phyloP scores from a whole-genome alignment of 1,140 invertebrate species.

The Aphis craccivora region DNA sequence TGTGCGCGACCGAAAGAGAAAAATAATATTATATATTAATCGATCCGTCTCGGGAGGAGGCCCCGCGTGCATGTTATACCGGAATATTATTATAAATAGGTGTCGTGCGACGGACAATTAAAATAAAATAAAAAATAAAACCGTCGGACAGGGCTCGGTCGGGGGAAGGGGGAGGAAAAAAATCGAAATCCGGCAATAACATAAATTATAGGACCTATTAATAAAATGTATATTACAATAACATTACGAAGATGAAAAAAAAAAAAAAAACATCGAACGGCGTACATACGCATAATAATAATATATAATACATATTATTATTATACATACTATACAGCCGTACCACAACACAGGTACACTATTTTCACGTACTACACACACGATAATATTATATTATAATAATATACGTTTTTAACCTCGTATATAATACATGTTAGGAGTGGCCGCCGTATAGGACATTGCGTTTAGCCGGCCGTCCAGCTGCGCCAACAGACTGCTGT shows the following conservation, averaged over 20 bases:
- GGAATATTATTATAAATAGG: conserved; percentile 57
- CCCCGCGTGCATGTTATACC: conserved; percentile 9
- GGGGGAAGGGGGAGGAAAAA: neutral
- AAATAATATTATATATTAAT: conserved; percentile 47
- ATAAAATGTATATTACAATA: conserved; percentile 24
- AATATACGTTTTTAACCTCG: conserved; percentile 1
- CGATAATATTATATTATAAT: neutral
- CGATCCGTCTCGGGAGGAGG: conserved; percentile 55
- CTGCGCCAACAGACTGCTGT: conserved; percentile 50
- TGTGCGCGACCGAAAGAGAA: neutral
- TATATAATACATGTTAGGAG: conserved; percentile 32
- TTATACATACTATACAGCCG: no score
- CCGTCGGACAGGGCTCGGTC: no score
- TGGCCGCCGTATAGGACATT: conserved; percentile 41
- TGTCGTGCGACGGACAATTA: conserved; percentile 56
- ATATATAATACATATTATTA: neutral
- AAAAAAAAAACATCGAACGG: neutral
- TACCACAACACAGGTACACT: no score
- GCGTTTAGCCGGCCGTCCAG: conserved; percentile 50
- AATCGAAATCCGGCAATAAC: conserved; percentile 55
- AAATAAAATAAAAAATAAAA: conserved; percentile 2
- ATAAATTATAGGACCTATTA: conserved; percentile 57
- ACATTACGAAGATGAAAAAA: neutral
- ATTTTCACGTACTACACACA: neutral
- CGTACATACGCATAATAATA: neutral